These are phyloP conservation scores for Meloidogyne chitwoodi DNA, from an alignment of 1,140 invertebrate genomes.

Conservation along the genomic window DNA sequence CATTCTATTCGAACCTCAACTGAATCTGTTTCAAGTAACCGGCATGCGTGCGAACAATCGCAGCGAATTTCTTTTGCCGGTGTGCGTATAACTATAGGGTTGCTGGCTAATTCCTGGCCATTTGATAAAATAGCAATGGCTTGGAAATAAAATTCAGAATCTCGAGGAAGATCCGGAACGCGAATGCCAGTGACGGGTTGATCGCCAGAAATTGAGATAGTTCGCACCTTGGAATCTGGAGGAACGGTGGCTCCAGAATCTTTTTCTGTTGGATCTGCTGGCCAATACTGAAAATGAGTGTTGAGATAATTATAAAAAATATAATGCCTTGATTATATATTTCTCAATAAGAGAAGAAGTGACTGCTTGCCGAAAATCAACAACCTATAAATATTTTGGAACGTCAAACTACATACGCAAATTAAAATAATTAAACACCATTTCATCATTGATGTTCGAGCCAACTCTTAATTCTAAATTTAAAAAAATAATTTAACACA, in stretches of 20 bases:
- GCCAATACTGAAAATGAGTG: conserved; percentile 1
- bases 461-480: conserved; percentile 46
- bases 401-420: background rate
- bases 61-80: conserved; percentile 54
- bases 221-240: conserved; percentile 31
- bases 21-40: conserved; percentile 40
- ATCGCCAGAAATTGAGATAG: conserved; percentile 5
- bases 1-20: conserved; percentile 42
- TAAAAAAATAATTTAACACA: too few species aligned
- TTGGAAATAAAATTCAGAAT: conserved; percentile 56
- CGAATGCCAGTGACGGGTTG: conserved; percentile 35
- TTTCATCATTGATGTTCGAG: conserved; percentile 58
- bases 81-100: conserved; percentile 37
- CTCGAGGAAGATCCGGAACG: conserved; percentile 32
- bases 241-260: background rate
- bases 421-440: conserved; percentile 1
- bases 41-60: conserved; percentile 56
- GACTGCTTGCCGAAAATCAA: conserved; percentile 58
- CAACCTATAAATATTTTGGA: conserved; percentile 7
- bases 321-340: background rate
- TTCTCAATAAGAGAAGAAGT: conserved; percentile 32
- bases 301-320: background rate
- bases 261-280: background rate
- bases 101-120: conserved; percentile 39
- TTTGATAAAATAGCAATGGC: conserved; percentile 43